phyloP scores from a whole-genome alignment of 2,113 vertebrate species.

The Labeo rohita region DNA sequence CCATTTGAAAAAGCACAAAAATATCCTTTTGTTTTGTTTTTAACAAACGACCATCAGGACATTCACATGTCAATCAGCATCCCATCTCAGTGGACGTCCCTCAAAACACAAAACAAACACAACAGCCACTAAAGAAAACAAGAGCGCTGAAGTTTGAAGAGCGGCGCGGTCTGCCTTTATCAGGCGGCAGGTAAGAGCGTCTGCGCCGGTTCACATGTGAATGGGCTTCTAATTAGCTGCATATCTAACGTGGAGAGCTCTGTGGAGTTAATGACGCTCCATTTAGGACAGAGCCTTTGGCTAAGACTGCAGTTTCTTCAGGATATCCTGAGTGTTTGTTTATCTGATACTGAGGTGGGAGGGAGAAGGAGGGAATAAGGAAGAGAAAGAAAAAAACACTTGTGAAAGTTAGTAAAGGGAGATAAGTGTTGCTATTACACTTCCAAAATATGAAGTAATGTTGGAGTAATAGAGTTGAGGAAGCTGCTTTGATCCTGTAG shows the following conservation, averaged over 20 bases:
- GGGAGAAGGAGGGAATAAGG: neutral
- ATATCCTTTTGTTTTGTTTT: neutral
- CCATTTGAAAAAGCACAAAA: neutral
- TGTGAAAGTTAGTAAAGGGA: neutral
- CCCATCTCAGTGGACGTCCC: constrained; percentile 20
- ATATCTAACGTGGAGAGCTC: constrained; percentile 74
- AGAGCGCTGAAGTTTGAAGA: constrained; percentile 20
- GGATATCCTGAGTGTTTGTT: constrained; percentile 50
- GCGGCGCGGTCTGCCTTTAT: constrained; percentile 64
- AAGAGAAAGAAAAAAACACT: neutral
- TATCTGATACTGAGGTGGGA: constrained; percentile 26
- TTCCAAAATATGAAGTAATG: neutral
- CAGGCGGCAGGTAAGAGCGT: constrained; percentile 82
- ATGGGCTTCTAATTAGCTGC: constrained; percentile 84
- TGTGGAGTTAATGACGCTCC: constrained; percentile 36
- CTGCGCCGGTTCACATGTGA: constrained; percentile 87
- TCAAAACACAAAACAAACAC: constrained; percentile 43
- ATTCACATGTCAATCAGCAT: constrained; percentile 32
- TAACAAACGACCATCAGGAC: neutral
- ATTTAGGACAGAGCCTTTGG: constrained; percentile 32
- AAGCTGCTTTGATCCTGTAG: neutral
- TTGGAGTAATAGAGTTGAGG: neutral
- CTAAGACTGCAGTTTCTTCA: constrained; percentile 34
- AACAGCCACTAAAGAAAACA: constrained; percentile 43
- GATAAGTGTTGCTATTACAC: neutral